Evolutionary conservation across 2,113 vertebrate genomes (phyloP).

Genomic region (Capreolus pygargus): DNA sequence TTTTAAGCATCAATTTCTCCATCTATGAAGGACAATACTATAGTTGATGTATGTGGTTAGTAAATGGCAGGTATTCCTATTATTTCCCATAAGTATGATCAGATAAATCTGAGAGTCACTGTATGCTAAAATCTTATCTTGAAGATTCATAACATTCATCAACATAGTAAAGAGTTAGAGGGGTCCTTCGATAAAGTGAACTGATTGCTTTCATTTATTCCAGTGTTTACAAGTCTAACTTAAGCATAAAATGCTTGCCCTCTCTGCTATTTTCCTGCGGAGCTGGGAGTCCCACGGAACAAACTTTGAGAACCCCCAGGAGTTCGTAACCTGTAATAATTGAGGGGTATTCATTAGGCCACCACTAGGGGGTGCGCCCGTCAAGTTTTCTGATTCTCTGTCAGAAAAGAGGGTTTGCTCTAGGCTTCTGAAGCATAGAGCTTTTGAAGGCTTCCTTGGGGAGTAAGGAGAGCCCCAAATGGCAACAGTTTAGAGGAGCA

Average conservation of each 20-base stretch:
- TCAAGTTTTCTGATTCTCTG: constrained; percentile 50
- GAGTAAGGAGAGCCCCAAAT: not conserved
- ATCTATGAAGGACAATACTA: not conserved
- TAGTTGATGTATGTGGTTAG: not conserved
- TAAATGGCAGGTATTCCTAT: not conserved
- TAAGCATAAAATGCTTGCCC: not conserved
- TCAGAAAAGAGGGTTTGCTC: not conserved
- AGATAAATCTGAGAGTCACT: not conserved
- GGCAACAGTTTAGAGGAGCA: not conserved
- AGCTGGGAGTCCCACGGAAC: not conserved
- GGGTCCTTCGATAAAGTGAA: not conserved
- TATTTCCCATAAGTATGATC: not conserved
- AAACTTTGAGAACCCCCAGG: not conserved
- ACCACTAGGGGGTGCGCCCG: constrained; percentile 73
- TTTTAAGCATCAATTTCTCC: not conserved
- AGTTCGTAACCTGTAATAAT: not conserved
- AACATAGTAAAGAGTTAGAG: not conserved
- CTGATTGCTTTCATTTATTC: not conserved
- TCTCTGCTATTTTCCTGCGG: not conserved
- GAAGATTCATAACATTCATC: not conserved
- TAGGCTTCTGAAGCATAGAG: not conserved
- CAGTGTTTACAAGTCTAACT: not conserved
- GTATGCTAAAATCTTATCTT: not conserved
- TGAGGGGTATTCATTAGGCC: constrained; percentile 56
- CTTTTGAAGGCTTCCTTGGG: not conserved